Conservation (phyloP, 2,113 vertebrate genomes). For the Menidia beryllina region DNA sequence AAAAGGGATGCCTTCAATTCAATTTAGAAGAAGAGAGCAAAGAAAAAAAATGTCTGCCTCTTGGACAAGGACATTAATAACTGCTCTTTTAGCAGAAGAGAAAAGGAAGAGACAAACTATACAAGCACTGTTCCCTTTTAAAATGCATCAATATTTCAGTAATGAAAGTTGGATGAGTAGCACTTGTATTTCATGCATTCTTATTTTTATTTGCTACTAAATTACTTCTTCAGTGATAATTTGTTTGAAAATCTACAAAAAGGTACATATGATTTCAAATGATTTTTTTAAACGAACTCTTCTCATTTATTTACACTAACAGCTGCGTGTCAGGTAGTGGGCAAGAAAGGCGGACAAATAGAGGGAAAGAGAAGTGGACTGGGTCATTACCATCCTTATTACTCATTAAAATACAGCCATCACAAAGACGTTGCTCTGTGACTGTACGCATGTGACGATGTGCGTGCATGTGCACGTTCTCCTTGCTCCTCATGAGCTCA, state of each 20-base stretch:
- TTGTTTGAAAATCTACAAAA: constrained; percentile 57
- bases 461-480: constrained; percentile 29
- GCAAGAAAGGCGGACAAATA: constrained; percentile 36
- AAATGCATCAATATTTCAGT: constrained; percentile 80
- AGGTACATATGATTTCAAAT: not conserved
- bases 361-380: constrained; percentile 64
- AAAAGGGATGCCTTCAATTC: constrained; percentile 82
- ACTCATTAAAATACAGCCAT: constrained; percentile 85
- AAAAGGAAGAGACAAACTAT: constrained; percentile 71
- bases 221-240: constrained; percentile 53
- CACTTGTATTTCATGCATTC: constrained; percentile 68
- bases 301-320: constrained; percentile 56
- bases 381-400: constrained; percentile 85
- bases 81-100: constrained; percentile 65
- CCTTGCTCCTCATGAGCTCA: constrained; percentile 56
- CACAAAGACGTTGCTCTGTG: constrained; percentile 69
- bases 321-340: constrained; percentile 48
- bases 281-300: constrained; percentile 34
- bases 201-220: constrained; percentile 72
- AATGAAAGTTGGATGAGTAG: constrained; percentile 78
- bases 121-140: constrained; percentile 76
- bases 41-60: constrained; percentile 51
- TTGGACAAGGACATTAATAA: constrained; percentile 80
- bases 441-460: constrained; percentile 37
- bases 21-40: constrained; percentile 69